phyloP scores from a whole-genome alignment of 2,113 vertebrate species.

The Eurypyga helias region DNA sequence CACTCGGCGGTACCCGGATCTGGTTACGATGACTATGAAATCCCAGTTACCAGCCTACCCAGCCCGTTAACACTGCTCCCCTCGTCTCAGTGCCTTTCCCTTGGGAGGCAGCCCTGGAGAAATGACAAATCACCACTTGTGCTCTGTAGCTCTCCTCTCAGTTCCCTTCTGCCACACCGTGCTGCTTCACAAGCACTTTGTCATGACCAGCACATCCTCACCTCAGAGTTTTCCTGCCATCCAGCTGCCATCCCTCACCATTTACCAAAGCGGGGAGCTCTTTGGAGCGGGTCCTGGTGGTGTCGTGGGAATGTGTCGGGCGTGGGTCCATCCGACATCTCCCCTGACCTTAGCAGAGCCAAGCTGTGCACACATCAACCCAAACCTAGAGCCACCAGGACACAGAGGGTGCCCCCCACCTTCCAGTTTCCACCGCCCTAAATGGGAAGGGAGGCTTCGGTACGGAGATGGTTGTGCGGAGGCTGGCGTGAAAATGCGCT shows the following conservation, averaged over 20 bases:
- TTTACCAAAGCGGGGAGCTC: background rate
- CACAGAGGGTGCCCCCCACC: background rate
- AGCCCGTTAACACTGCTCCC: background rate
- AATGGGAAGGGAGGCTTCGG: background rate
- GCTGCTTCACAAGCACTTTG: background rate
- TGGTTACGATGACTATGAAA: background rate
- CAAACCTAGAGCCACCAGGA: background rate
- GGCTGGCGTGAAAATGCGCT: accelerated
- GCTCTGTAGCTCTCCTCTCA: background rate
- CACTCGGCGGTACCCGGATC: background rate
- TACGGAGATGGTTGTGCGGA: background rate
- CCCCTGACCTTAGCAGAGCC: background rate
- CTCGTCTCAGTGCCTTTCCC: background rate
- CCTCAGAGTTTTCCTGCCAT: background rate
- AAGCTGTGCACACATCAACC: background rate
- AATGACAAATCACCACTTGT: background rate
- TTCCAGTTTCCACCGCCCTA: background rate
- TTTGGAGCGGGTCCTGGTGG: background rate
- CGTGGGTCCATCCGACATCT: background rate
- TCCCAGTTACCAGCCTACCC: background rate
- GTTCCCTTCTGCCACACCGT: background rate
- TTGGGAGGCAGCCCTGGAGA: background rate
- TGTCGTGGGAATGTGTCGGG: background rate
- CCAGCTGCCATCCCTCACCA: background rate
- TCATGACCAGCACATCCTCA: background rate